These are phyloP conservation scores for Neodiprion pinetum DNA, from an alignment of 1,140 invertebrate genomes.

Conservation along the genomic window DNA sequence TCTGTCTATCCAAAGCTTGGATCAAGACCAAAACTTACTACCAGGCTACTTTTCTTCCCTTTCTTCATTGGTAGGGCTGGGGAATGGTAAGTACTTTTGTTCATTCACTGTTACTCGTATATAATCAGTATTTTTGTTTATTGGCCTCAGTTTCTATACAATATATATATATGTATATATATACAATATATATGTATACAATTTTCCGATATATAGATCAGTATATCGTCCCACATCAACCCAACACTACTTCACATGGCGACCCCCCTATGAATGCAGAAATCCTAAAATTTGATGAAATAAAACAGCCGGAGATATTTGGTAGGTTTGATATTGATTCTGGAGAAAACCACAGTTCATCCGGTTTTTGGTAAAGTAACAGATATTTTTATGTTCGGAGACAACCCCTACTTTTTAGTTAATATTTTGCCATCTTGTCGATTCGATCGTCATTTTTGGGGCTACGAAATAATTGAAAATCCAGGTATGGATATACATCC, in stretches of 20 bases:
- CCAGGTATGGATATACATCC: neutral
- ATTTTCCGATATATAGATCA: no score
- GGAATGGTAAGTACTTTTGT: neutral
- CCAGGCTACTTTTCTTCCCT: neutral
- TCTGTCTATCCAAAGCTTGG: neutral
- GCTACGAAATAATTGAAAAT: neutral
- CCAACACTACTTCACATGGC: no score
- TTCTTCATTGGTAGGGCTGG: neutral
- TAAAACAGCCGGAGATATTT: neutral
- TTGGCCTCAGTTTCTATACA: no score
- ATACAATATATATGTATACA: no score
- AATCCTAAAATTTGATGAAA: no score
- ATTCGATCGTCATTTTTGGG: neutral
- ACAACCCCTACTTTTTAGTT: neutral
- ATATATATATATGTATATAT: no score
- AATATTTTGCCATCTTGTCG: neutral
- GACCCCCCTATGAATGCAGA: no score
- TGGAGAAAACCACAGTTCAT: neutral
- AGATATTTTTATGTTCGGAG: neutral
- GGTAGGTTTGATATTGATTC: neutral
- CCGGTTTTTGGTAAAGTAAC: neutral
- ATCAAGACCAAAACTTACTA: neutral
- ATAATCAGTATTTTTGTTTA: neutral
- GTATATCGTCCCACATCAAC: no score
- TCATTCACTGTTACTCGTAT: neutral